Base-by-base conservation (phyloP, 2,888 invertebrate species). In the Pterobdella sp. region DNA sequence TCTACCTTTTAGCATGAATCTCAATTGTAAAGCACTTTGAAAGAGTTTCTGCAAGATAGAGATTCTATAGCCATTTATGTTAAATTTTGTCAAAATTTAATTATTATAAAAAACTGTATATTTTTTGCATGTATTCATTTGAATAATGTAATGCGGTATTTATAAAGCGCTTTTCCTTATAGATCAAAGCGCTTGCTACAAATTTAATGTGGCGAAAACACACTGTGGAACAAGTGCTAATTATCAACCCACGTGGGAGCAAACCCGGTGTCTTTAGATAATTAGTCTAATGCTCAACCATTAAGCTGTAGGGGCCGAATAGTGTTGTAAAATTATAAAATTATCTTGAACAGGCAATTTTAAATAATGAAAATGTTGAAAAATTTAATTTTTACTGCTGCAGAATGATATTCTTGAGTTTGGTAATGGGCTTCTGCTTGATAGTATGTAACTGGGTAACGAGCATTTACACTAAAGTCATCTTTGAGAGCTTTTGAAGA, bases 391-490 rank as follows among this genome's bases (percentile, higher is more conserved):
- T 70, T 72, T 77, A 87, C 87, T 81, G 90, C 89, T 0, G 91
- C 90, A 79, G 88, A 87, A 10, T 87, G 85, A 82, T 88, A 90
- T 75, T 90, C 88, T 56, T 87, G 87, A 49, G 88, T 84, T 69
- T 89, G 85, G 80, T 87, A 90, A 67, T 89, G 85, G 0, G 91
- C 87, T 81, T 90, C 89, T 1, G 88, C 91, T 80, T 89, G 88
- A 79, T 88, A 89, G 1, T 89, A 86, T 71, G 88, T 86, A 34
- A 89, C 86, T 79, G 90, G 89, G 80, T 90, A 89, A 80, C 89
- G 89, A 76, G 87, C 86, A 69, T 87, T 85, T 26, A 88, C 85
- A 0, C 86, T 85, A 29, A 88, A 81, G 66, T 87, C 80, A 74
- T 89, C 89, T 52, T 56, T 86, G 86, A 79, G 88, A 88, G 80